Evolutionary conservation across 37 sponge, comb jelly and placozoan species (phyloP).

Genomic region (Ephydatia muelleri): DNA sequence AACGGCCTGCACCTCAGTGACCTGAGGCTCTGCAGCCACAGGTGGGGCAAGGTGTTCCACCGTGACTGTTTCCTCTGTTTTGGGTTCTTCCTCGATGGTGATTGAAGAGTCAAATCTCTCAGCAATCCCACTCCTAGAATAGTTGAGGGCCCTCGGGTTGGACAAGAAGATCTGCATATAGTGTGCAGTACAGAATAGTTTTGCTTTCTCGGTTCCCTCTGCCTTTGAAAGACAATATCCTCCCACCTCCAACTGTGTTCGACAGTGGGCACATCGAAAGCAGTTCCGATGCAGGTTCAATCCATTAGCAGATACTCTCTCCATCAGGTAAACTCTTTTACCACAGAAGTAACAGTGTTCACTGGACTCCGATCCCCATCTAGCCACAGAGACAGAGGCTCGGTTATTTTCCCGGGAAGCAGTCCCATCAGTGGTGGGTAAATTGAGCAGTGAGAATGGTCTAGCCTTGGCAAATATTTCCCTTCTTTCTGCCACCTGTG

Average conservation of each 20-base stretch:
- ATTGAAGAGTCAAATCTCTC: too few species aligned
- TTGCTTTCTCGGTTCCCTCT: constrained; percentile 60
- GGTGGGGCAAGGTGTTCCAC: too few species aligned
- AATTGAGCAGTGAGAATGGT: too few species aligned
- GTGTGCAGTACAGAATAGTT: constrained; percentile 85
- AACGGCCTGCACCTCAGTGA: too few species aligned
- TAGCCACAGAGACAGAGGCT: too few species aligned
- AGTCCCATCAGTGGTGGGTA: not conserved
- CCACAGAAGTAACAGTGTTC: constrained; percentile 82
- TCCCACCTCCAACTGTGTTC: constrained; percentile 70
- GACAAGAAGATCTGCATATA: constrained; percentile 84
- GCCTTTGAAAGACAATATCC: constrained; percentile 75
- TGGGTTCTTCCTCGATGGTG: too few species aligned
- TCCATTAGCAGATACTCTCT: constrained; percentile 81
- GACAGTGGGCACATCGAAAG: constrained; percentile 82
- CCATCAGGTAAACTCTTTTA: constrained; percentile 83
- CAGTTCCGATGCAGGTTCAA: constrained; percentile 85
- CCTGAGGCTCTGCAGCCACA: too few species aligned
- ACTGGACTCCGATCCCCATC: constrained; percentile 20
- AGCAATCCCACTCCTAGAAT: constrained; percentile 42
- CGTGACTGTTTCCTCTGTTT: too few species aligned
- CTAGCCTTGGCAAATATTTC: too few species aligned
- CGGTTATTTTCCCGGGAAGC: not conserved
- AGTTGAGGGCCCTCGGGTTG: constrained; percentile 82
- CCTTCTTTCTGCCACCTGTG: too few species aligned